phyloP scores from a whole-genome alignment of 1,140 invertebrate genomes.

The Pararge aegeria region DNA sequence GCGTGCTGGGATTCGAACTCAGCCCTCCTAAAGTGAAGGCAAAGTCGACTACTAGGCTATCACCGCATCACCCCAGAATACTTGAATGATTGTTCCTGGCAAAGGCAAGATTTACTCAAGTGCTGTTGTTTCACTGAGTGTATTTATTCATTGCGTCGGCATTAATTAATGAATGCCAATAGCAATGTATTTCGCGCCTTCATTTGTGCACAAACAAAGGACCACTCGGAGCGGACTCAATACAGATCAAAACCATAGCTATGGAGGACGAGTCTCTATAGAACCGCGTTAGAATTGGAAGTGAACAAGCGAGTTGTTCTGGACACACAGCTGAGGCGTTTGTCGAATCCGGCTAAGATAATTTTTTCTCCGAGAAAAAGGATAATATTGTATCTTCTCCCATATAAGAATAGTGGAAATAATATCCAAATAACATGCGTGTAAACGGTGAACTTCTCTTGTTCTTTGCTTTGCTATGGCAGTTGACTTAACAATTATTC shows the following conservation, averaged over 20 bases:
- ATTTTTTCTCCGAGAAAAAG: neutral
- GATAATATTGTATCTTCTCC: too few species aligned
- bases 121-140: neutral
- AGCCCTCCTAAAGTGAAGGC: too few species aligned
- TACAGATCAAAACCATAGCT: constrained; percentile 20
- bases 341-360: neutral
- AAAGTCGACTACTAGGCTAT: too few species aligned
- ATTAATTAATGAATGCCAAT: constrained; percentile 36
- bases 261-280: constrained; percentile 15
- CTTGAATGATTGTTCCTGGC: too few species aligned
- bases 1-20: too few species aligned
- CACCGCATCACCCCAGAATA: too few species aligned
- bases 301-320: constrained; percentile 3
- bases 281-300: neutral
- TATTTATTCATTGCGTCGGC: constrained; percentile 15
- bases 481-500: too few species aligned
- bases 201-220: constrained; percentile 33
- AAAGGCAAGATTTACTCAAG: too few species aligned
- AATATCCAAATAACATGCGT: too few species aligned
- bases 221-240: constrained; percentile 25
- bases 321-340: neutral
- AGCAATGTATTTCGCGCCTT: constrained; percentile 21
- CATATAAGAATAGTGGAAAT: too few species aligned
- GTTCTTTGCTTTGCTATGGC: too few species aligned
- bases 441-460: too few species aligned